A percentile compares a stretch with the other conserved stretches of the same genome.
These are phyloP conservation scores for Lepidonotus clava DNA, from an alignment of 2,888 invertebrate species.

Conservation along the genomic window DNA sequence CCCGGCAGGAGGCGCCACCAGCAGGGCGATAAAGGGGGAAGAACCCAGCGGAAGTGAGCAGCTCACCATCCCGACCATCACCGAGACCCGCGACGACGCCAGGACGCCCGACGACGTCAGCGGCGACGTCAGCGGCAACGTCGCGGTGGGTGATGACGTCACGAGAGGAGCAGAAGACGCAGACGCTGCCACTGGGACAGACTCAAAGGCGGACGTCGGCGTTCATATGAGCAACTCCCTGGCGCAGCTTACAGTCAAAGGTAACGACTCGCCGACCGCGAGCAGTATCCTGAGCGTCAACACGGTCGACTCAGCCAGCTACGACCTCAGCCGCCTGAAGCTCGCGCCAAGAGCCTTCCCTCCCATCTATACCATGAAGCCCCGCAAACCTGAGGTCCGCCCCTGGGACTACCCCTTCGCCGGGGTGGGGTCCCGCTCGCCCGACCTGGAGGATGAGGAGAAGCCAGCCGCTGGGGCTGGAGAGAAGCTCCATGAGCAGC, in stretches of 20 bases:
- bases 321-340: background rate
- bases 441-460: background rate
- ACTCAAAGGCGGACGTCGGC: background rate
- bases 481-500: background rate
- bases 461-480: background rate
- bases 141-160: background rate
- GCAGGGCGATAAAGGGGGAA: background rate
- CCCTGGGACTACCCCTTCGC: constrained; percentile 25
- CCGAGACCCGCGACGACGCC: background rate
- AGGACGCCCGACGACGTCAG: background rate
- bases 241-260: background rate
- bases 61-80: background rate
- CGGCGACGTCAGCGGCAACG: background rate
- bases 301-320: constrained; percentile 40
- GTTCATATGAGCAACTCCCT: background rate
- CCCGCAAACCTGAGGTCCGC: background rate
- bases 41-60: background rate
- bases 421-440: background rate
- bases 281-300: background rate
- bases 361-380: background rate
- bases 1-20: background rate
- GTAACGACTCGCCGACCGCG: background rate
- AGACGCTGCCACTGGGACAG: too few relatives aligned
- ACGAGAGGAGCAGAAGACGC: background rate
- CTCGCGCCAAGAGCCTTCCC: constrained; percentile 3